Evolutionary conservation across 2,888 invertebrate species (phyloP).

Genomic region (Aphodius granarius): DNA sequence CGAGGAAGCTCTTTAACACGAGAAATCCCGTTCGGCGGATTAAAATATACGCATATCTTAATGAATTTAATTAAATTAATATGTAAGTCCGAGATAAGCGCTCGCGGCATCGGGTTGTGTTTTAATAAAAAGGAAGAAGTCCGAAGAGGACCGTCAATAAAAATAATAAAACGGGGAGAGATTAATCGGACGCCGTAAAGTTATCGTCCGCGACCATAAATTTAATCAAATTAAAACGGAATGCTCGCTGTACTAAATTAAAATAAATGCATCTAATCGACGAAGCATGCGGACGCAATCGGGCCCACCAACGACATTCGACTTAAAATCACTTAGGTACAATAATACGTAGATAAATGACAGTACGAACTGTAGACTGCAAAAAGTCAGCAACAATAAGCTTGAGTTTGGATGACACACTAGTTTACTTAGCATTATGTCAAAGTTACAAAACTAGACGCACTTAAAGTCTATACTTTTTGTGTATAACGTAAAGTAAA

Average conservation of each 20-base stretch:
- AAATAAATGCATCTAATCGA: slow-evolving; percentile 17
- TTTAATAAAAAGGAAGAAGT: slow-evolving; percentile 7
- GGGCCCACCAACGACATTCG: neutral
- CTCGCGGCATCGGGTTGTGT: slow-evolving; percentile 4
- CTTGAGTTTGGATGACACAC: too few species aligned
- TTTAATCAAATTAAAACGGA: slow-evolving; percentile 27
- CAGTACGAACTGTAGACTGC: too few species aligned
- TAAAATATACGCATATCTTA: slow-evolving; percentile 3
- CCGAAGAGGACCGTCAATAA: slow-evolving; percentile 3
- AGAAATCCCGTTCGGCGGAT: neutral
- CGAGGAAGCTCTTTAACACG: neutral
- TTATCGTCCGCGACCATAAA: slow-evolving; percentile 23
- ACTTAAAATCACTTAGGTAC: slow-evolving; percentile 6
- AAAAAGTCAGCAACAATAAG: too few species aligned
- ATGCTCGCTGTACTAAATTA: slow-evolving; percentile 21
- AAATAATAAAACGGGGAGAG: neutral
- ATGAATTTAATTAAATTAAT: slow-evolving; percentile 10
- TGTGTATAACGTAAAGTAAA: too few species aligned
- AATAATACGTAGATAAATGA: neutral
- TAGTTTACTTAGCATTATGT: too few species aligned
- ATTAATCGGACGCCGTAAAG: neutral
- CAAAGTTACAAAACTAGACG: too few species aligned
- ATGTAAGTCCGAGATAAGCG: slow-evolving; percentile 2
- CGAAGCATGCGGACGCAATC: neutral
- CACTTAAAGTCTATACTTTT: too few species aligned